Evolutionary conservation across 2,888 invertebrate genomes (phyloP), one percentile per base, ranked within the genome.

Genomic region (Iselma pallidipennis): DNA sequence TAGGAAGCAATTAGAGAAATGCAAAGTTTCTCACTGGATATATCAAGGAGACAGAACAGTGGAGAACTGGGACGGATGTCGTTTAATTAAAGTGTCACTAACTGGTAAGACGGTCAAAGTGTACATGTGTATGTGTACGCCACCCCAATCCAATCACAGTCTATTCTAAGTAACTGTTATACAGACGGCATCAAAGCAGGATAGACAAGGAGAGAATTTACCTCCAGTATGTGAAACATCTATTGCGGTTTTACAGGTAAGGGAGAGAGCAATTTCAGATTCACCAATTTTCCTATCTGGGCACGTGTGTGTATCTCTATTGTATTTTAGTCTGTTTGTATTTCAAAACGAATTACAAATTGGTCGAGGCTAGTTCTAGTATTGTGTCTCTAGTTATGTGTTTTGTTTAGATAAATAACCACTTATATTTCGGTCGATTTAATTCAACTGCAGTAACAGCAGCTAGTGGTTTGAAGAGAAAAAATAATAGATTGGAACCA

Each of bases 11-110:
- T 63, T 63, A 63, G 57, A 63, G 63, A 60, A 57, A 63, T 60
- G 63, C 54, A 63, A 63, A 63, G 59, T 63, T 63, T 60, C 63
- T 5, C 37, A 3, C 12, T 29, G 4, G 2, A 52, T 16, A 1
- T 31, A 25, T 28, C 37, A 2, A 12, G 19, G 49, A n/a, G 10
- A 3, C 5, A 21, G 21, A 9, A 5, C 9, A 23, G 51, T 4
- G 23, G 19, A 57, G 54, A 49, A 57, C 61, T 49, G 48, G 12
- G 50, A 56, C 59, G 66, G 61, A 63, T 59, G 58, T 65, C 61
- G 59, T 65, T 67, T 65, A 67, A 67, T 67, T 67, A 63, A 67
- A 67, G 66, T 67, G 65, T 65, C 65, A 63, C 48, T 65, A 57
- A 49, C 21, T 58, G 60, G 60, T 56, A 62, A 62, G 61, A 57